Evolutionary conservation across 1,140 invertebrate species (phyloP), one percentile per base, ranked within the genome.

Genomic region (Odontomachus brunneus): DNA sequence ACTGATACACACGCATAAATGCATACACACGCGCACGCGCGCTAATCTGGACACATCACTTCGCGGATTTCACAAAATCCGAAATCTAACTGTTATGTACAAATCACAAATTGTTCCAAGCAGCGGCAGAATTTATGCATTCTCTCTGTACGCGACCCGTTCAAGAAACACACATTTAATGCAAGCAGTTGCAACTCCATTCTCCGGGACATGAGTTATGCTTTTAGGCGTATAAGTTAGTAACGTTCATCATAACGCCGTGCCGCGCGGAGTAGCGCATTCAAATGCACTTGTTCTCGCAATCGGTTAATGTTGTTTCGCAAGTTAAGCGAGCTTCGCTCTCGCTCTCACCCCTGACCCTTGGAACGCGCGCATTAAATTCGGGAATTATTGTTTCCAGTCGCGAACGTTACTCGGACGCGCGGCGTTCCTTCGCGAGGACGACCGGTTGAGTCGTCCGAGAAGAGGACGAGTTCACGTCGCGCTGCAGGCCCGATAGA

Each of bases 121-220:
- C 49, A 15, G 3, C 33, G 24, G 60, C 24, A 66, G 53, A 49
- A 87, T 87, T 75, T 75, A 86, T 81, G 49, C 22, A 19, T 49
- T 53, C 55, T 11, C 38, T 44, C 38, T 44, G 65, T 71, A 26
- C 53, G 59, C 83, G 75, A 66, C 53, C 57, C 69, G 76, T 88
- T 87, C 82, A 82, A 86, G 82, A 88, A 87, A 87, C 84, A 88
- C 60, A 60, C 85, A 66, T 88, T 88, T 88, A 88, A 72, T 69
- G 73, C 84, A 88, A 88, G 69, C 84, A 76, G 82, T 51, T 62
- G 51, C 85, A 67, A 72, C 67, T 51, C 71, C 71, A 63, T 82
- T 80, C 75, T 74, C 82, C 48, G 14, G 26, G 48, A 48, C 67
- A 53, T 88, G 84, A 88, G 78, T 88, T 88, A 87, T 82, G 75